These are phyloP conservation scores for Lochmaea capreae DNA, from an alignment of 2,888 invertebrate species.

Conservation along the genomic window DNA sequence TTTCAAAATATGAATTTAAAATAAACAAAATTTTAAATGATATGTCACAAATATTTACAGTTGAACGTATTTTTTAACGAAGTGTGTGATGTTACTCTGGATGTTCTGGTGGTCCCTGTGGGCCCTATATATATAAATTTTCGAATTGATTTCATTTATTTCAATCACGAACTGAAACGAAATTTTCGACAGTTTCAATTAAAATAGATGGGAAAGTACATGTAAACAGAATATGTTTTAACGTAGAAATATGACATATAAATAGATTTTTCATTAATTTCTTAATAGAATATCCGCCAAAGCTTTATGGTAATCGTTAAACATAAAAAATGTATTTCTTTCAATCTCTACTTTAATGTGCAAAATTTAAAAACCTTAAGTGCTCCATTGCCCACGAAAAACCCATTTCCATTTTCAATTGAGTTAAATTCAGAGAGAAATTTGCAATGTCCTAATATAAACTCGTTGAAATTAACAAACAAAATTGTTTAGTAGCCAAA, in stretches of 20 bases:
- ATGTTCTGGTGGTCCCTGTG: not conserved
- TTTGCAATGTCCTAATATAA: not conserved
- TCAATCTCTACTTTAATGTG: too few relatives aligned
- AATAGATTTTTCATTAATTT: not conserved
- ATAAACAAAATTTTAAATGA: too few relatives aligned
- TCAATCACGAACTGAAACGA: constrained; percentile 1
- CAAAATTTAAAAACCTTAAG: too few relatives aligned
- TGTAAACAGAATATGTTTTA: not conserved
- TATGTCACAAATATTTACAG: too few relatives aligned
- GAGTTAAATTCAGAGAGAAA: not conserved
- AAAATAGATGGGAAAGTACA: not conserved
- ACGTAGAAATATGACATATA: not conserved
- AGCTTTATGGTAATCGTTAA: too few relatives aligned
- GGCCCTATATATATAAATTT: not conserved
- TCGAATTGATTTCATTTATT: not conserved
- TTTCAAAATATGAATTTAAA: too few relatives aligned
- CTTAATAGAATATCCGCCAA: too few relatives aligned
- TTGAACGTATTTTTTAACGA: too few relatives aligned
- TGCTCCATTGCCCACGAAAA: too few relatives aligned
- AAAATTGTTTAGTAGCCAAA: constrained; percentile 8
- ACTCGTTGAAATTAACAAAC: not conserved
- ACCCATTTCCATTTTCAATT: too few relatives aligned
- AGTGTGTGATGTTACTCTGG: too few relatives aligned
- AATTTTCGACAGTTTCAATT: not conserved
- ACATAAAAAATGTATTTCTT: too few relatives aligned